Base-by-base conservation (phyloP, 2,797 vertebrate genomes). In the Tauraco hartlaubi region DNA sequence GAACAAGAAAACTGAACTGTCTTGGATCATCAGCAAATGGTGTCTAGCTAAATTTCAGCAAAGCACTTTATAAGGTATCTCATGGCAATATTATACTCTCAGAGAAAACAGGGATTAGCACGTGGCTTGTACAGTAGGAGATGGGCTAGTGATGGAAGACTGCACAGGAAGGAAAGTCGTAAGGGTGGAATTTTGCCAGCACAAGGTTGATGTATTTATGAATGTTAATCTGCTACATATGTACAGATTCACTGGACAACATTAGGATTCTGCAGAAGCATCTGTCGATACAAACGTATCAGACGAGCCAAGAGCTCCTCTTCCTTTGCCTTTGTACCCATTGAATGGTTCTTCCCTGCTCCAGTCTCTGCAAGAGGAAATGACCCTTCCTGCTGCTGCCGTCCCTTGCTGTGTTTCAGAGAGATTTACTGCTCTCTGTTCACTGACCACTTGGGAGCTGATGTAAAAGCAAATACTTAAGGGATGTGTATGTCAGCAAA, bases 361-460 rank as follows among this genome's bases (percentile, higher is more conserved):
- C 67, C 43, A 52, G 55, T 89, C 67, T 89, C 75, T 49, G 84
- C 81, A 77, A 80, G 87, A 95, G 94, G 91, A 95, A 94, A 88
- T 95, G 86, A 92, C 94, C 81, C 83, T 88, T 93, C 52, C 91
- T 95, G 78, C 54, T 92, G 66, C 80, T 94, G 64, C 73, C 66
- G 69, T 85, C 67, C 44, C 90, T 92, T 92, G 81, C 95, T 94
- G 73, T 62, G 80, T 74, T 92, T 91, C 49, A 48, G 72, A 80
- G 86, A 83, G 91, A 95, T 94, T 96, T 95, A 94, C 80, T 82
- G 75, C 88, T 63, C 67, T 62, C 64, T 83, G 39, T 54, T 88
- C 39, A 28, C 51, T 63, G 41, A 85, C 90, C 91, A 76, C 44
- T 69, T 0, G 0, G 39, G 71, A 90, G 33, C 67, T 71, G 61